phyloP scores from a whole-genome alignment of 2,888 invertebrate genomes.

The Idaea straminata region DNA sequence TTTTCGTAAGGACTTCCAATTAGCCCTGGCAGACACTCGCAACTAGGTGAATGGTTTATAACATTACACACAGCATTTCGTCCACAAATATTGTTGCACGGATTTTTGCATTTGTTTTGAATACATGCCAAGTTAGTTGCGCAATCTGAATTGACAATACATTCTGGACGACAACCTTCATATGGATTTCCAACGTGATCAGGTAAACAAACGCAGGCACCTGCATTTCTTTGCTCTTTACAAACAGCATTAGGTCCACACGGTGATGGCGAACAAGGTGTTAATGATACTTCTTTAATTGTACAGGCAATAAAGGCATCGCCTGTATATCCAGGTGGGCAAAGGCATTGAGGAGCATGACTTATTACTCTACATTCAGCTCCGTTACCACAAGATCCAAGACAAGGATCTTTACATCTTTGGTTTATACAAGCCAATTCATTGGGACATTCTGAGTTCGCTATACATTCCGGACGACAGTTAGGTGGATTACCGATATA shows the following conservation, averaged over 20 bases:
- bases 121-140: slow-evolving; percentile 85
- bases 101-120: slow-evolving; percentile 86
- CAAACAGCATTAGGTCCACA: slow-evolving; percentile 88
- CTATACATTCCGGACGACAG: slow-evolving; percentile 86
- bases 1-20: slow-evolving; percentile 82
- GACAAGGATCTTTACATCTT: slow-evolving; percentile 88
- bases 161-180: slow-evolving; percentile 88
- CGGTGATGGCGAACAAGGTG: slow-evolving; percentile 85
- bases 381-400: slow-evolving; percentile 85
- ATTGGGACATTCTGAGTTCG: slow-evolving; percentile 86
- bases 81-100: slow-evolving; percentile 88
- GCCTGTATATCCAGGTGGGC: slow-evolving; percentile 82
- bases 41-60: slow-evolving; percentile 85
- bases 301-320: slow-evolving; percentile 82
- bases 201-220: slow-evolving; percentile 84
- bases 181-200: slow-evolving; percentile 88
- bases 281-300: slow-evolving; percentile 67
- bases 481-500: slow-evolving; percentile 86
- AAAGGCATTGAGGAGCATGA: slow-evolving; percentile 87
- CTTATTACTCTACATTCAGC: slow-evolving; percentile 87
- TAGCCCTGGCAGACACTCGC: slow-evolving; percentile 83
- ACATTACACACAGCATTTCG: slow-evolving; percentile 86
- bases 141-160: slow-evolving; percentile 87
- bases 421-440: slow-evolving; percentile 85
- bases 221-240: slow-evolving; percentile 83